Conservation (phyloP, 2,888 invertebrate species). For the Ecdyonurus torrentis region DNA sequence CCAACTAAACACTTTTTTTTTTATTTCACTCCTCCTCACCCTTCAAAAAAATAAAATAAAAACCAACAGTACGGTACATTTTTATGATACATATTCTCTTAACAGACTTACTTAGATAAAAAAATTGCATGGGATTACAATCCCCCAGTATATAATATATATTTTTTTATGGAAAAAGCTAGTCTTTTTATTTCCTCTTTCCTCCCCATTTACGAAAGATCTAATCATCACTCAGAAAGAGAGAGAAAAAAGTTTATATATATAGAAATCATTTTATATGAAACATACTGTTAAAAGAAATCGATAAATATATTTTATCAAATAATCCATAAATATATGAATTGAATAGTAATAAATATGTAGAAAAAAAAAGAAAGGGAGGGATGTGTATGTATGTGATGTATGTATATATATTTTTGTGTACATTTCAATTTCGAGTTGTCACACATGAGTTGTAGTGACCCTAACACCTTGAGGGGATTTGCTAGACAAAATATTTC, state of each 20-base stretch:
- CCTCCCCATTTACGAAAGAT: not conserved
- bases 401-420: too few species aligned
- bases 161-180: not conserved
- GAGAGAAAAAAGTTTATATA: too few species aligned
- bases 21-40: not conserved
- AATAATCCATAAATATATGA: not conserved
- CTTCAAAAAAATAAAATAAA: not conserved
- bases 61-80: not conserved
- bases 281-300: not conserved
- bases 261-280: not conserved
- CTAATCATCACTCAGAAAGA: not conserved
- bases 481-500: not conserved
- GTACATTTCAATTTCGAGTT: not conserved
- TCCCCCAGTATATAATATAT: too few species aligned
- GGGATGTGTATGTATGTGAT: too few species aligned
- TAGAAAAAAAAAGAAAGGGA: not conserved
- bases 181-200: not conserved
- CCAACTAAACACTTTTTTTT: not conserved
- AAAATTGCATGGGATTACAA: not conserved
- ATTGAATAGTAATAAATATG: not conserved
- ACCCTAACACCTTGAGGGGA: not conserved
- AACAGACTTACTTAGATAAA: slow-evolving; percentile 2
- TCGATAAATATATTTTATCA: not conserved
- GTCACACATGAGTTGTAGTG: not conserved
- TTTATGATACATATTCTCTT: slow-evolving; percentile 4